phyloP scores from a whole-genome alignment of 2,797 vertebrate genomes.

The Sebastes melanostomus region DNA sequence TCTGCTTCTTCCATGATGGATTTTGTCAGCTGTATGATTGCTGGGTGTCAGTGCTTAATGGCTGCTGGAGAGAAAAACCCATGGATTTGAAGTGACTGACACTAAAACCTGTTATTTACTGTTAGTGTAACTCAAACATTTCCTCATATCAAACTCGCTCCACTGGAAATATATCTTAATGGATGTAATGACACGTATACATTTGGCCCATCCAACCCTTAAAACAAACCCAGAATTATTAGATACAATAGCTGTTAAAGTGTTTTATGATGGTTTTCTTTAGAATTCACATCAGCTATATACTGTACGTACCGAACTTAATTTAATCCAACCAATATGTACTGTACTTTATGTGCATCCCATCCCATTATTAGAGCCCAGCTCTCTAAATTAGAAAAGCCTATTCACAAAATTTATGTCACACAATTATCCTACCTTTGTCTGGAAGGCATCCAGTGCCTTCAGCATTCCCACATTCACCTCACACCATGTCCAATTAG shows the following conservation, averaged over 20 bases:
- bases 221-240: background rate
- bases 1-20: constrained; percentile 17
- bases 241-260: background rate
- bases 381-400: constrained; percentile 39
- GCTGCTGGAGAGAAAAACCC: background rate
- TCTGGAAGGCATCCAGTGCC: constrained; percentile 45
- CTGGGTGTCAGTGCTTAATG: constrained; percentile 21
- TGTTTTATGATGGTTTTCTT: constrained; percentile 7
- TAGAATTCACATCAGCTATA: constrained; percentile 5
- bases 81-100: constrained; percentile 10
- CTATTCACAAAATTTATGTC: constrained; percentile 33
- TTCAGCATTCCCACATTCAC: constrained; percentile 55
- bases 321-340: constrained; percentile 24
- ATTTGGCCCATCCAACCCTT: background rate
- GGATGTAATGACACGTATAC: background rate
- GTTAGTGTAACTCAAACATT: background rate
- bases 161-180: constrained; percentile 1
- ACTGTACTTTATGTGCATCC: constrained; percentile 2
- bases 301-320: background rate
- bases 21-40: constrained; percentile 40
- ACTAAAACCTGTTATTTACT: constrained; percentile 13
- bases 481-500: constrained; percentile 70
- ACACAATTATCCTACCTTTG: constrained; percentile 25
- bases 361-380: constrained; percentile 27
- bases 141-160: background rate